These are phyloP conservation scores for Mugil cephalus DNA, from an alignment of 2,113 vertebrate species.

Conservation along the genomic window DNA sequence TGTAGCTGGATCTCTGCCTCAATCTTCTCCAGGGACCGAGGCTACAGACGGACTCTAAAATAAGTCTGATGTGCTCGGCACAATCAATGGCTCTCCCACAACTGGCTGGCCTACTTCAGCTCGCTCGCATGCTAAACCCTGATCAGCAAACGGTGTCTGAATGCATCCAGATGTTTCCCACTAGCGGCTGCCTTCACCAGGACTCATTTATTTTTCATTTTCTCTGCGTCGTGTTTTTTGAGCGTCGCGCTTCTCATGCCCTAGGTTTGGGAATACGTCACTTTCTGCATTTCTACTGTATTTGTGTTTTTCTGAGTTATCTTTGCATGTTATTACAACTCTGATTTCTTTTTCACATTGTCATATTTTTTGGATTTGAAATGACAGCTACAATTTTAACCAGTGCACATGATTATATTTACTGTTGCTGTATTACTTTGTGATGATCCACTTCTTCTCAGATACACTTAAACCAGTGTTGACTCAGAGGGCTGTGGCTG, in stretches of 20 bases:
- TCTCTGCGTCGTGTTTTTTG: slow-evolving; percentile 15
- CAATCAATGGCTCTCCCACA: slow-evolving; percentile 58
- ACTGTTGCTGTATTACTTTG: no score
- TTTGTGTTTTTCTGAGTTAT: not conserved
- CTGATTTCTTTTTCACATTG: not conserved
- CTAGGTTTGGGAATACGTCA: slow-evolving; percentile 22
- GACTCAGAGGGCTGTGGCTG: no score
- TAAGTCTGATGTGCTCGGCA: slow-evolving; percentile 50
- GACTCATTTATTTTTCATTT: slow-evolving; percentile 61
- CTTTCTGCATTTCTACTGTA: slow-evolving; percentile 15
- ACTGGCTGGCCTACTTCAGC: slow-evolving; percentile 67
- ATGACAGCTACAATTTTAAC: no score
- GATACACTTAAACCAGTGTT: no score
- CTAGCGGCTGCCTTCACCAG: slow-evolving; percentile 30
- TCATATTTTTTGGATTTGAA: not conserved
- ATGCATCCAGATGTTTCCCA: slow-evolving; percentile 36
- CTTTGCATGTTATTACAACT: not conserved
- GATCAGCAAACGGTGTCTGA: slow-evolving; percentile 46
- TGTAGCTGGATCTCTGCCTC: slow-evolving; percentile 56
- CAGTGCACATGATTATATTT: no score
- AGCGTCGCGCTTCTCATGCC: slow-evolving; percentile 4
- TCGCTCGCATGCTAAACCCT: slow-evolving; percentile 16
- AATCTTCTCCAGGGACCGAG: slow-evolving; percentile 36
- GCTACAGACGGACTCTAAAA: slow-evolving; percentile 61
- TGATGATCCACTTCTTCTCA: no score